A percentile compares a stretch with the other conserved stretches of the same genome.
Evolutionary conservation across 2,797 vertebrate genomes (phyloP).

Genomic region (Antennarius maculatus): DNA sequence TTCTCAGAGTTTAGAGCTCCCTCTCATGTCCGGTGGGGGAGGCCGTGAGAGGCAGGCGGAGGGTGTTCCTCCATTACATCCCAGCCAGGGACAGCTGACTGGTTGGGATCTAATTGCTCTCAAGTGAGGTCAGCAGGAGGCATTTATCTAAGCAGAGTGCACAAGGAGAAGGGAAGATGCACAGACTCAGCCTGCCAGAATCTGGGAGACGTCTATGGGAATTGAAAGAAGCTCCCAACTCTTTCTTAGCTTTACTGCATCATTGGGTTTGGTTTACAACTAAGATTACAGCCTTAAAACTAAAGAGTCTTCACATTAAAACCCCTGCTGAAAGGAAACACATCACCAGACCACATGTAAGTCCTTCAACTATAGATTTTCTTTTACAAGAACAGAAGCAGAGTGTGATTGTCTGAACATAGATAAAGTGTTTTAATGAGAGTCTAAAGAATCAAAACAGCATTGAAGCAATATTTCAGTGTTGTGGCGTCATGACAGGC

Average conservation of each 20-base stretch:
- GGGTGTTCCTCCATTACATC: conserved; percentile 73
- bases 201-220: conserved; percentile 88
- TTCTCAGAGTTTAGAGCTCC: conserved; percentile 88
- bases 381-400: conserved; percentile 18
- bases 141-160: conserved; percentile 94
- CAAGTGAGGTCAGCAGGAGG: conserved; percentile 99
- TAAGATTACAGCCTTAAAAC: conserved; percentile 43
- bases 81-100: conserved; percentile 92
- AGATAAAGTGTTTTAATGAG: conserved; percentile 6
- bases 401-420: conserved; percentile 41
- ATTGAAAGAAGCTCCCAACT: conserved; percentile 87
- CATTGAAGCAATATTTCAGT: conserved; percentile 29
- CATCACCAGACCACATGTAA: conserved; percentile 86
- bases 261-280: conserved; percentile 60
- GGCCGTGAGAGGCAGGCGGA: conserved; percentile 76
- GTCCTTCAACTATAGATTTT: conserved; percentile 67
- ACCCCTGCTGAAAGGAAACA: conserved; percentile 81
- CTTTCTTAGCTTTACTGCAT: conserved; percentile 84
- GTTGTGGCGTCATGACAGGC: conserved; percentile 51
- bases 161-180: conserved; percentile 89
- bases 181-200: conserved; percentile 83
- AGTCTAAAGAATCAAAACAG: conserved; percentile 10
- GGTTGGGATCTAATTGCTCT: conserved; percentile 98
- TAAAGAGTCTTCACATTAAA: conserved; percentile 39
- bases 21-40: conserved; percentile 89